Evolutionary conservation across 2,888 invertebrate genomes (phyloP).

Genomic region (Thecocarcelia acutangulata): DNA sequence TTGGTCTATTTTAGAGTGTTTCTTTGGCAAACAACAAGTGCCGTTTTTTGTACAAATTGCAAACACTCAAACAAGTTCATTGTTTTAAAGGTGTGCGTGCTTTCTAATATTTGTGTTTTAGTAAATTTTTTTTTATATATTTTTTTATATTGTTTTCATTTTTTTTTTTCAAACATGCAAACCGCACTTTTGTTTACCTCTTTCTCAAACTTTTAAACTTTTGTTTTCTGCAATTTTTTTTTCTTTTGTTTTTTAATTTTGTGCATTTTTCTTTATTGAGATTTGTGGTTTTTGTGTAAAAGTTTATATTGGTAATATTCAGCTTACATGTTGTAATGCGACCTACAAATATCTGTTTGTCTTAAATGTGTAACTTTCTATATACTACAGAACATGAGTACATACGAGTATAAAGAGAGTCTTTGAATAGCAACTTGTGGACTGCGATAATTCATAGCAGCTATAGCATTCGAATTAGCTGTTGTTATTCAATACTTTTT

Average conservation of each 20-base stretch:
- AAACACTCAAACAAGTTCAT: neutral
- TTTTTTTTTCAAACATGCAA: slow-evolving; percentile 31
- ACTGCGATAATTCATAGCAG: no score
- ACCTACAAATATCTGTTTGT: neutral
- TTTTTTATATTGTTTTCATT: slow-evolving; percentile 16
- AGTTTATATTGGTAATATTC: slow-evolving; percentile 21
- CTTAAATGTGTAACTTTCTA: no score
- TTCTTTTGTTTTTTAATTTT: slow-evolving; percentile 1
- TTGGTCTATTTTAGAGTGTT: neutral
- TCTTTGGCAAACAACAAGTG: slow-evolving; percentile 34
- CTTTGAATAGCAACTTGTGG: no score
- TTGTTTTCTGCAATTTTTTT: slow-evolving; percentile 4
- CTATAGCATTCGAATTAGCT: no score
- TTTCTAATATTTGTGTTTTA: neutral
- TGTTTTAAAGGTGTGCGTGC: slow-evolving; percentile 7
- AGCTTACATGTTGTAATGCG: neutral
- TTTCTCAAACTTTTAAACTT: slow-evolving; percentile 36
- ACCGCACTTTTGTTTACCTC: slow-evolving; percentile 58
- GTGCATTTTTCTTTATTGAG: slow-evolving; percentile 6
- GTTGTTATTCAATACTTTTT: no score
- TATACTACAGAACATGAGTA: no score
- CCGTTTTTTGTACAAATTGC: slow-evolving; percentile 3
- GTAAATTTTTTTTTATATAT: neutral
- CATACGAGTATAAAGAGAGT: no score
- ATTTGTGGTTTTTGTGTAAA: slow-evolving; percentile 33